A percentile compares a stretch with the other conserved stretches of the same genome.
Conservation (phyloP, 2,797 vertebrate species). For the Poeciliopsis gracilis region DNA sequence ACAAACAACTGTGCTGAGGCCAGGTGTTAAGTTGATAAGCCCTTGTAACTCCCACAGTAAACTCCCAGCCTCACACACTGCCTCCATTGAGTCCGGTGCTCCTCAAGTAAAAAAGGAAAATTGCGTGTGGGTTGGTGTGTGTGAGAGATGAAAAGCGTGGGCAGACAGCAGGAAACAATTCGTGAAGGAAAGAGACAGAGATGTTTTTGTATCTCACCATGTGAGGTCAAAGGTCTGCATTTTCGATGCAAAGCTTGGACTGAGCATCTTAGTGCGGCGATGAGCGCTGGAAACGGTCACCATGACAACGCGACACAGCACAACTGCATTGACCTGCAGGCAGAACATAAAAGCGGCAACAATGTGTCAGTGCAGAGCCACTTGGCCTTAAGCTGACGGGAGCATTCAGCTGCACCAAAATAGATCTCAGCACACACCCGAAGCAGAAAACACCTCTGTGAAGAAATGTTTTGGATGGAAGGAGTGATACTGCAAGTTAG, state of each 20-base stretch:
- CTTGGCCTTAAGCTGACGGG: slow-evolving; percentile 43
- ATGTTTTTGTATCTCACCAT: slow-evolving; percentile 83
- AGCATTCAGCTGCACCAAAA: slow-evolving; percentile 20
- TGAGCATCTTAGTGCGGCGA: slow-evolving; percentile 87
- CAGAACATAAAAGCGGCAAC: slow-evolving; percentile 57
- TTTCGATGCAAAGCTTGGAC: slow-evolving; percentile 85
- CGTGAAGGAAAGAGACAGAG: slow-evolving; percentile 22
- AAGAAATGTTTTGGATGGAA: slow-evolving; percentile 2
- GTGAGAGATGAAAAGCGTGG: slow-evolving; percentile 10
- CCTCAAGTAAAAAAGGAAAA: slow-evolving; percentile 35
- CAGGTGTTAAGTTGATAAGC: slow-evolving; percentile 77
- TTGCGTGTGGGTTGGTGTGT: background rate
- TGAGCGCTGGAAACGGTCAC: slow-evolving; percentile 89
- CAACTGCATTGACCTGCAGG: slow-evolving; percentile 88
- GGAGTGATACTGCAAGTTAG: background rate
- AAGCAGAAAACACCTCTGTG: background rate
- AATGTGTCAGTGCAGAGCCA: slow-evolving; percentile 26
- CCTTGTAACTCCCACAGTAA: slow-evolving; percentile 65
- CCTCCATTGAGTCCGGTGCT: slow-evolving; percentile 55
- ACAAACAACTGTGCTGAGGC: slow-evolving; percentile 45
- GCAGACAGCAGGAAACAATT: background rate
- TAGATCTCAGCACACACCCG: slow-evolving; percentile 12
- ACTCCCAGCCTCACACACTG: slow-evolving; percentile 62
- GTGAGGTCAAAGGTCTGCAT: slow-evolving; percentile 85
- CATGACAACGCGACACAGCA: slow-evolving; percentile 88